These are phyloP conservation scores for Engystomops pustulosus DNA, from an alignment of 2,113 vertebrate genomes.

Conservation along the genomic window DNA sequence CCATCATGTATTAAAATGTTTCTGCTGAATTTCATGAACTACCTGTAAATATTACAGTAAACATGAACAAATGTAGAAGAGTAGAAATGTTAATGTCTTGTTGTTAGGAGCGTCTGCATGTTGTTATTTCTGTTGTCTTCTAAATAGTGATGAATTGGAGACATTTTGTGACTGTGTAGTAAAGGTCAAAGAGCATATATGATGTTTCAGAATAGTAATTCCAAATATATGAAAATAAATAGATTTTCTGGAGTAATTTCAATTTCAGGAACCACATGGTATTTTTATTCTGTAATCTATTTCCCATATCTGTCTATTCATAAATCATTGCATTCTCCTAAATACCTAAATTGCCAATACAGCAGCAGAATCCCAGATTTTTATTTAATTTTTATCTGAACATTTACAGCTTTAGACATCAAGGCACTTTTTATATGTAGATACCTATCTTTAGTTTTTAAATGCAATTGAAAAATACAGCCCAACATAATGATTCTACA, in stretches of 20 bases:
- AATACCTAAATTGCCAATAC: background rate
- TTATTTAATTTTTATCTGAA: background rate
- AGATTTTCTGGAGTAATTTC: conserved; percentile 7
- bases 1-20: no score
- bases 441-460: background rate
- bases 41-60: no score
- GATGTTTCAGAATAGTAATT: conserved; percentile 6
- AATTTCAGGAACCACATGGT: background rate
- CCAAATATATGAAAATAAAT: conserved; percentile 21
- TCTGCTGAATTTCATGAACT: no score
- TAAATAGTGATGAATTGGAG: background rate
- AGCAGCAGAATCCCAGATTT: background rate
- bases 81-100: background rate
- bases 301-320: conserved; percentile 6
- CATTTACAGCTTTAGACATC: background rate
- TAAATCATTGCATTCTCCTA: conserved; percentile 47
- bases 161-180: background rate
- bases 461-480: background rate
- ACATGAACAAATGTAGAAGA: background rate
- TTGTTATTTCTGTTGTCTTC: background rate
- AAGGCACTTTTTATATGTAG: background rate
- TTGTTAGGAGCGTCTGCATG: no score
- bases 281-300: conserved; percentile 12
- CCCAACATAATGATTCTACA: background rate
- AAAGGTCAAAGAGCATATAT: conserved; percentile 14